A percentile compares a stretch with the other conserved stretches of the same genome.
Evolutionary conservation across 2,888 invertebrate genomes (phyloP).

Genomic region (Epinotia demarniana): DNA sequence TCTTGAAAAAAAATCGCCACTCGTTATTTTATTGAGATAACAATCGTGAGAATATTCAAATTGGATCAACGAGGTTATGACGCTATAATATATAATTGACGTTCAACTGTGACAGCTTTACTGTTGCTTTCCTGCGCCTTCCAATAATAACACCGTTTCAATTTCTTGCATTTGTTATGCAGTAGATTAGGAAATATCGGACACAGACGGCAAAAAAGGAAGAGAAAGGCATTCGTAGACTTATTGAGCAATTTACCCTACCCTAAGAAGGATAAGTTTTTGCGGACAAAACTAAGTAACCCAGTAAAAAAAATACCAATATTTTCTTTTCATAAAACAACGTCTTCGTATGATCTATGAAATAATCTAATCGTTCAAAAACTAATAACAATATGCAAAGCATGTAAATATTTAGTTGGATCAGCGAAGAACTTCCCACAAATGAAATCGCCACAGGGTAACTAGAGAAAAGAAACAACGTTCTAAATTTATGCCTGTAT

Average conservation of each 20-base stretch:
- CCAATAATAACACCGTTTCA: not conserved
- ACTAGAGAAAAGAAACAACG: conserved; percentile 9
- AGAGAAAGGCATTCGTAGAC: no score
- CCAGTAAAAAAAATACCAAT: no score
- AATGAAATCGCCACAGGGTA: not conserved
- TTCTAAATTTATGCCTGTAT: not conserved
- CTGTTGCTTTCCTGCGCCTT: not conserved
- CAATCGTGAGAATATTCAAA: not conserved
- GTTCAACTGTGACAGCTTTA: not conserved
- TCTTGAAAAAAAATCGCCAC: no score
- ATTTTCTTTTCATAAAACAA: not conserved
- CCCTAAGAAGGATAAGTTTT: no score
- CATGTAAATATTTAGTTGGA: not conserved
- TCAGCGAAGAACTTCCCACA: not conserved
- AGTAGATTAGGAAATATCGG: not conserved
- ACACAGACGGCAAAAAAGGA: no score
- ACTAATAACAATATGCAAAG: not conserved
- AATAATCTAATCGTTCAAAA: not conserved
- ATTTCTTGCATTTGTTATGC: not conserved
- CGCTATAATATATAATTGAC: not conserved
- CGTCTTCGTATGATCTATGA: not conserved
- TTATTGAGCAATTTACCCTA: no score
- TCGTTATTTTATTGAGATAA: not conserved
- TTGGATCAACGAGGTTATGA: not conserved
- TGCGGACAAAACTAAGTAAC: no score